phyloP scores from a whole-genome alignment of 2,888 invertebrate genomes.

The Limnephilus marmoratus region DNA sequence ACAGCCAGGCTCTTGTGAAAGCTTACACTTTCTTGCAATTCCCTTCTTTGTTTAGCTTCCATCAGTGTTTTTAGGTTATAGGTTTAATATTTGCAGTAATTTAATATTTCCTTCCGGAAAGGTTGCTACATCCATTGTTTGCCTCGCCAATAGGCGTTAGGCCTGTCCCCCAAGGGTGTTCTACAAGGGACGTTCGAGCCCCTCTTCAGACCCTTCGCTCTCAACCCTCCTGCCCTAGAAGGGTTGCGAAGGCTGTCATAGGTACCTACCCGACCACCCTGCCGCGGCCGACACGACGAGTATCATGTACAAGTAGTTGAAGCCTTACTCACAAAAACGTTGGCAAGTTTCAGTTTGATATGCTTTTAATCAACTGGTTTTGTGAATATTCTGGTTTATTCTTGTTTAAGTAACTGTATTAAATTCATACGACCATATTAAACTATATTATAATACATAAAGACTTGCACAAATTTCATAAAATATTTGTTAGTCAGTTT shows the following conservation, averaged over 20 bases:
- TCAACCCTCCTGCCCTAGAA: background rate
- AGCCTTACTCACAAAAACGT: background rate
- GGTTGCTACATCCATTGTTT: conserved; percentile 17
- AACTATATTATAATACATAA: no score
- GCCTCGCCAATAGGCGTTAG: conserved; percentile 2
- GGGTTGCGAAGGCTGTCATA: background rate
- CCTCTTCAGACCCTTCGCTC: conserved; percentile 23
- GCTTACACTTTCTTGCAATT: background rate
- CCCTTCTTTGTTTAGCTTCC: background rate
- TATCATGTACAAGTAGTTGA: background rate
- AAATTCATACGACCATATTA: background rate
- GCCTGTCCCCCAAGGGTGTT: background rate
- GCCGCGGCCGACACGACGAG: background rate
- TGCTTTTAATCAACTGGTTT: background rate
- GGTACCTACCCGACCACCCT: background rate
- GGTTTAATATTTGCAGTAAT: background rate
- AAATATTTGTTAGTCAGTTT: no score
- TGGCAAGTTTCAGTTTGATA: background rate
- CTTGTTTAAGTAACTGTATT: background rate
- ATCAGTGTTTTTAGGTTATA: background rate
- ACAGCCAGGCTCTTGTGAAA: background rate
- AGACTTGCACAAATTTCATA: no score
- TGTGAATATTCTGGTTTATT: background rate
- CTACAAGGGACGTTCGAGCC: conserved; percentile 23
- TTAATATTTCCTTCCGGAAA: conserved; percentile 20